Conservation (phyloP, 2,888 invertebrate genomes). For the Epinotia demarniana region DNA sequence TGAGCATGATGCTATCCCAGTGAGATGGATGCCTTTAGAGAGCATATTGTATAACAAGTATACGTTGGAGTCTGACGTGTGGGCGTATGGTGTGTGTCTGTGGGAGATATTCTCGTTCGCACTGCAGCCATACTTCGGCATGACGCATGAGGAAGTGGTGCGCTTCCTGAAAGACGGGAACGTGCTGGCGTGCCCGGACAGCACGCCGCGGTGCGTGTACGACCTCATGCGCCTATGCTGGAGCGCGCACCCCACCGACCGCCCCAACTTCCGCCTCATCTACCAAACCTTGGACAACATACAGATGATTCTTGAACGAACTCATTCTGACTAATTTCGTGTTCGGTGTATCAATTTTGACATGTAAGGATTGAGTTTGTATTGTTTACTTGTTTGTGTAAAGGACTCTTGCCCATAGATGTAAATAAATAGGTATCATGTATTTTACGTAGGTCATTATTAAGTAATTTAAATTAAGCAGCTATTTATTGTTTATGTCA, state of each 20-base stretch:
- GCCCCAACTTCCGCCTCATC: slow-evolving; percentile 94
- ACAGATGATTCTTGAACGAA: slow-evolving; percentile 80
- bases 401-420: slow-evolving; percentile 46
- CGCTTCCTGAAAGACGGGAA: slow-evolving; percentile 97
- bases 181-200: slow-evolving; percentile 95
- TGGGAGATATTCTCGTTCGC: slow-evolving; percentile 99
- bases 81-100: slow-evolving; percentile 98
- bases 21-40: slow-evolving; percentile 99
- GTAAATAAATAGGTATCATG: slow-evolving; percentile 44
- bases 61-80: slow-evolving; percentile 97
- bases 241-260: slow-evolving; percentile 92
- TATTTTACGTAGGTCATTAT: slow-evolving; percentile 42
- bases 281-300: slow-evolving; percentile 91
- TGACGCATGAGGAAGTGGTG: slow-evolving; percentile 98
- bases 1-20: slow-evolving; percentile 97
- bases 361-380: slow-evolving; percentile 46
- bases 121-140: slow-evolving; percentile 97
- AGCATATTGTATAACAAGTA: slow-evolving; percentile 98
- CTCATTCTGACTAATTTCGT: slow-evolving; percentile 68
- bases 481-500: slow-evolving; percentile 47
- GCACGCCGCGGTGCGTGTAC: slow-evolving; percentile 93
- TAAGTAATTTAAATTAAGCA: slow-evolving; percentile 42
- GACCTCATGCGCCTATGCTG: slow-evolving; percentile 97
- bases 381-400: slow-evolving; percentile 48
- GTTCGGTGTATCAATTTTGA: slow-evolving; percentile 39